Base-by-base conservation (phyloP, 2,113 vertebrate species). In the Merops nubicus region DNA sequence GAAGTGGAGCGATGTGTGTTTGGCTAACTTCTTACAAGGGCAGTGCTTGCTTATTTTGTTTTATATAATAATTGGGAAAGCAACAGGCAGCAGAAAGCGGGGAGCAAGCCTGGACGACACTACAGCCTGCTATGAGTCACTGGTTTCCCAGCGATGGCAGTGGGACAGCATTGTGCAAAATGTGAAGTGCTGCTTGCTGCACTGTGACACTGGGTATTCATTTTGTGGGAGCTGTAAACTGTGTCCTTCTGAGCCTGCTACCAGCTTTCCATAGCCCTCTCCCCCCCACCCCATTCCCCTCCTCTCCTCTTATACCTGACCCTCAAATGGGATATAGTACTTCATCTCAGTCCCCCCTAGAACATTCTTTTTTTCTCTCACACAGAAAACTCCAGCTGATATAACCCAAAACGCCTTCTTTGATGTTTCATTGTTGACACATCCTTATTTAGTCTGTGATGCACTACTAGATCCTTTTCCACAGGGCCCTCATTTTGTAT, bases 31-130 rank as follows among this genome's bases (percentile, higher is more conserved):
- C 68, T 92, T 47, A 70, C 33, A 0, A 0, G 72, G 68, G 74
- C 12, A 54, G 54, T 1, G 19, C 38, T 67, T 69, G 54, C 50
- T 86, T 78, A 75, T 54, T 92, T 72, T 77, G 29, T 83, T 91
- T 82, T 29, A 38, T 59, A 42, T 21, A 70, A 65, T 48, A 85
- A 94, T 12, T 70, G 69, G 29, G 83, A 93, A 88, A 93, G 51
- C 45, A 94, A 59, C 36, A 80, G 64, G 57, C 70, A n/a, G 33
- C 38, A 56, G 42, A 74, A 80, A 23, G 2, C 1, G 17, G 22
- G 40, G 23, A 45, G 31, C 25, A 77, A 77, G 47, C 56, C 50
- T 59, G 38, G 76, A 31, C 0, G 20, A 88, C 23, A 15, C 23
- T 42, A 31, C 26, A 54, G 50, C 23, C 45, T 48, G 50, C 54